These are phyloP conservation scores for Argynnis bischoffii DNA, from an alignment of 2,888 invertebrate genomes.

Conservation along the genomic window DNA sequence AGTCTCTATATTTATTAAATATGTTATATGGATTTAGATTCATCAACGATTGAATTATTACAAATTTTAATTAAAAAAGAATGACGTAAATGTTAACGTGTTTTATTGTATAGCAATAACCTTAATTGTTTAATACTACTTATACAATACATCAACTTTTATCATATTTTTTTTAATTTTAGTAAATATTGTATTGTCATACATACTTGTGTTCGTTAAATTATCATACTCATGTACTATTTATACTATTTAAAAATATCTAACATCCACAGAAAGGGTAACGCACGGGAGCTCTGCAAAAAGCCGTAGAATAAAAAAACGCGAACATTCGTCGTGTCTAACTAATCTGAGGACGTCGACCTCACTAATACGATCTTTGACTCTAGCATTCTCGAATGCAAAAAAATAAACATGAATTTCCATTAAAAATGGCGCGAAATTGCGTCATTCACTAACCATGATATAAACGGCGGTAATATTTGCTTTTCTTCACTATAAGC, in stretches of 20 bases:
- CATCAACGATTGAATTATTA: too few relatives aligned
- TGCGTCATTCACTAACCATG: conserved; percentile 36
- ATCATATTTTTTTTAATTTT: too few relatives aligned
- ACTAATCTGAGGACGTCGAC: conserved; percentile 69
- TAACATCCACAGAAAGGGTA: conserved; percentile 56
- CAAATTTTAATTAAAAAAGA: too few relatives aligned
- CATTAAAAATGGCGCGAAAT: conserved; percentile 44
- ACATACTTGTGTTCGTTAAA: background rate
- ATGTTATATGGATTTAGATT: too few relatives aligned
- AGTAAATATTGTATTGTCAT: too few relatives aligned
- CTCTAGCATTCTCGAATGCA: conserved; percentile 51
- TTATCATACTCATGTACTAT: background rate
- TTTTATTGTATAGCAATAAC: too few relatives aligned
- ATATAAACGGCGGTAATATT: conserved; percentile 17
- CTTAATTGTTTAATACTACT: too few relatives aligned
- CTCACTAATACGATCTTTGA: conserved; percentile 61
- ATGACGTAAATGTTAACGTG: too few relatives aligned
- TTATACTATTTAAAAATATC: background rate
- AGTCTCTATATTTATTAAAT: too few relatives aligned
- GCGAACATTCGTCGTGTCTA: conserved; percentile 58
- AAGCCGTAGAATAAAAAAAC: conserved; percentile 65
- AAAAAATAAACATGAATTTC: conserved; percentile 47
- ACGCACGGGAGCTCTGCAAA: conserved; percentile 70
- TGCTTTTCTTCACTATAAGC: background rate
- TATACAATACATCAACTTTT: too few relatives aligned